phyloP scores from a whole-genome alignment of 2,888 invertebrate genomes.

The Hermaeophaga mercurialis region DNA sequence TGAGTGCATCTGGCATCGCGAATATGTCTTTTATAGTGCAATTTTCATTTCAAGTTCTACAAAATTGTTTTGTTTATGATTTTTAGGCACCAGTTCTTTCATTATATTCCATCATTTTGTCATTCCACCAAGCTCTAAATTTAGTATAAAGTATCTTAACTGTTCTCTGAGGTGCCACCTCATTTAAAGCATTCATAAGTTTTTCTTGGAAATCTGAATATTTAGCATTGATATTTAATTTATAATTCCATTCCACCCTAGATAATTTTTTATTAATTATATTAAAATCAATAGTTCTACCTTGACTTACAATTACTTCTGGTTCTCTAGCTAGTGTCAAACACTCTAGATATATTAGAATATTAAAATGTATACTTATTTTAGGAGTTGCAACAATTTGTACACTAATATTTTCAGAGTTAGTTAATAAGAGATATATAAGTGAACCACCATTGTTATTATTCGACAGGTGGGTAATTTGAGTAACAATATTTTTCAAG shows the following conservation, averaged over 20 bases:
- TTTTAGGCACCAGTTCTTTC: too few relatives aligned
- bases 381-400: too few relatives aligned
- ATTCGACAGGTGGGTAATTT: too few relatives aligned
- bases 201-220: background rate
- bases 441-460: slow-evolving; percentile 7
- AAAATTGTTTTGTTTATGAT: too few relatives aligned
- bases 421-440: slow-evolving; percentile 1
- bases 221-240: background rate
- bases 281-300: too few relatives aligned
- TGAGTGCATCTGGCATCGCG: too few relatives aligned
- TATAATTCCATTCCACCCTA: background rate
- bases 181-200: background rate
- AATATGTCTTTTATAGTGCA: too few relatives aligned
- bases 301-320: background rate
- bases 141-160: background rate
- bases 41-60: too few relatives aligned
- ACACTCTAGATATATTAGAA: background rate
- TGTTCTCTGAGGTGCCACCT: background rate
- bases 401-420: too few relatives aligned
- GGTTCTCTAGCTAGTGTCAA: background rate
- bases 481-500: slow-evolving; percentile 1
- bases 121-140: background rate
- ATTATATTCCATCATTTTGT: too few relatives aligned
- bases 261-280: background rate
- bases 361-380: too few relatives aligned